A percentile compares a stretch with the other conserved stretches of the same genome.
Conservation (phyloP, 2,113 vertebrate species). For the Leptobrachium leishanense region DNA sequence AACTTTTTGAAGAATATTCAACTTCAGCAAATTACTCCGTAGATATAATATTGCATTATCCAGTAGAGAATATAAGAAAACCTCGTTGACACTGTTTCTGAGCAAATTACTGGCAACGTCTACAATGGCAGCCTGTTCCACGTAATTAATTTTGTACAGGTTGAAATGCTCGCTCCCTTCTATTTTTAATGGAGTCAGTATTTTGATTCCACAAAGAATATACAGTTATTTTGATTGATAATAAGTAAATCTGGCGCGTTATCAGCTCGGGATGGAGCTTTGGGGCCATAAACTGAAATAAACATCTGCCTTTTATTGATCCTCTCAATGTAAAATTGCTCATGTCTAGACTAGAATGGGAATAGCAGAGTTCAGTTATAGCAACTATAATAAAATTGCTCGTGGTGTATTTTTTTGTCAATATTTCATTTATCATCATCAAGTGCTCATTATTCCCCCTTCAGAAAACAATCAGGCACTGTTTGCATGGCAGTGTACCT, state of each 20-base stretch:
- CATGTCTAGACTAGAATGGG: conserved; percentile 47
- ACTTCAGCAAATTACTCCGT: too few relatives aligned
- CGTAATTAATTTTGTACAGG: conserved; percentile 26
- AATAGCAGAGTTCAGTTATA: conserved; percentile 29
- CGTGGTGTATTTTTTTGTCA: conserved; percentile 27
- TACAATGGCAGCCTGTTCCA: neutral
- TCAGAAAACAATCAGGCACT: conserved; percentile 33
- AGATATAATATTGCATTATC: too few relatives aligned
- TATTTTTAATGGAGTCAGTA: conserved; percentile 29
- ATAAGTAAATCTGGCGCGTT: conserved; percentile 34
- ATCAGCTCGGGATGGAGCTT: conserved; percentile 34
- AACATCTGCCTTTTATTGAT: conserved; percentile 49
- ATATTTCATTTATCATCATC: conserved; percentile 45
- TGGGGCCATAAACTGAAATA: conserved; percentile 40
- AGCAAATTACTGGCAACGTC: neutral
- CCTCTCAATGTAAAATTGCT: conserved; percentile 36
- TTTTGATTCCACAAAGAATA: conserved; percentile 40
- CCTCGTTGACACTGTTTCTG: conserved; percentile 4
- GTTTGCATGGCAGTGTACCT: neutral
- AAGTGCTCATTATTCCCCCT: conserved; percentile 28
- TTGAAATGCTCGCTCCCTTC: conserved; percentile 14
- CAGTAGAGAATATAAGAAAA: neutral
- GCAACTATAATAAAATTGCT: conserved; percentile 39
- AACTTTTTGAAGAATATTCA: too few relatives aligned
- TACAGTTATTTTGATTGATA: conserved; percentile 43